Evolutionary conservation across 1,140 invertebrate genomes (phyloP).

Genomic region (Drosophila repletoides): DNA sequence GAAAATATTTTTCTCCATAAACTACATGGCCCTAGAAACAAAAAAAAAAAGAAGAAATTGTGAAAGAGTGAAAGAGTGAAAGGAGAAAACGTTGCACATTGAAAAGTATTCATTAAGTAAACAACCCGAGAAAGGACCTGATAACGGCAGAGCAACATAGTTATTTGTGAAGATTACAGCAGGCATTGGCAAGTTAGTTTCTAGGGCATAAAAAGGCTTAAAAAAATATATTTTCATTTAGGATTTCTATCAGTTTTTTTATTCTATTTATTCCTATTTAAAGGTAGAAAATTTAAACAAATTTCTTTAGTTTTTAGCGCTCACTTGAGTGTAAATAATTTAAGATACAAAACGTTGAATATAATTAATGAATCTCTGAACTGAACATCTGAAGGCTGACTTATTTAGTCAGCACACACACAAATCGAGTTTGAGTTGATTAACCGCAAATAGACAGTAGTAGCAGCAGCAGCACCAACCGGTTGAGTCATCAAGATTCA

Average conservation of each 20-base stretch:
- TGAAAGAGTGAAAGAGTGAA: not conserved
- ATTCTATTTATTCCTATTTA: too few relatives aligned
- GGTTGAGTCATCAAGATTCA: constrained; percentile 60
- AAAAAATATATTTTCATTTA: too few relatives aligned
- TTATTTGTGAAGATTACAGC: constrained; percentile 20
- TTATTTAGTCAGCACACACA: too few relatives aligned
- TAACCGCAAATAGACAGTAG: constrained; percentile 70
- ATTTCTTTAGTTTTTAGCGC: too few relatives aligned
- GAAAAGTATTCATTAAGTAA: constrained; percentile 67
- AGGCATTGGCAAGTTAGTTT: constrained; percentile 23
- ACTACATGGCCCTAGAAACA: constrained; percentile 55
- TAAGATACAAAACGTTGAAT: too few relatives aligned
- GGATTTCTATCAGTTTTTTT: too few relatives aligned
- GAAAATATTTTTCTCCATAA: constrained; percentile 65
- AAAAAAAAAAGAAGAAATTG: not conserved
- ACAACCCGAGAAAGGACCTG: constrained; percentile 54
- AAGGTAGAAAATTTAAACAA: too few relatives aligned
- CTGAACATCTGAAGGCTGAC: too few relatives aligned
- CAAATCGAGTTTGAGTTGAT: constrained; percentile 70
- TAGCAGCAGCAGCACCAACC: too few relatives aligned
- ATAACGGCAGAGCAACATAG: constrained; percentile 41
- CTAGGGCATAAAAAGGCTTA: too few relatives aligned
- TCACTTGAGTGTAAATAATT: too few relatives aligned
- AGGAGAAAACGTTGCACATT: constrained; percentile 47
- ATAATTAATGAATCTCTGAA: too few relatives aligned